These are phyloP conservation scores for Galemys pyrenaicus DNA, from an alignment of 2,113 vertebrate genomes.

Conservation along the genomic window DNA sequence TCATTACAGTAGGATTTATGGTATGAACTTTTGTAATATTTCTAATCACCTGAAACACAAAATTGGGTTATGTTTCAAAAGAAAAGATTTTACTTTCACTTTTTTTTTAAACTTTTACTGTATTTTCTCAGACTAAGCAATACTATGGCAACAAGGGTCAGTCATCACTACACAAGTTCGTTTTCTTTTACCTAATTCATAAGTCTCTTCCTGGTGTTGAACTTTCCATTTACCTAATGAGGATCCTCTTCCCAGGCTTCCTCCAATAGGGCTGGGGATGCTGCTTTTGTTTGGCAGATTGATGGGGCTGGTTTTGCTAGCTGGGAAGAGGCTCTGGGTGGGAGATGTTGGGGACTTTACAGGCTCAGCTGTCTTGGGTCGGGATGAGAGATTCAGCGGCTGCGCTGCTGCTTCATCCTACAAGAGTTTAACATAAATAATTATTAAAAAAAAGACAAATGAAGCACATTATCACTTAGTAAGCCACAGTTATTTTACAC, in stretches of 20 bases:
- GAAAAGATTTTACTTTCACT: not conserved
- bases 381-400: constrained; percentile 97
- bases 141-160: not conserved
- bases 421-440: constrained; percentile 86
- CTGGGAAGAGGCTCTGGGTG: constrained; percentile 93
- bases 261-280: constrained; percentile 93
- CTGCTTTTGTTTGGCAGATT: constrained; percentile 92
- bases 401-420: constrained; percentile 98
- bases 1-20: not conserved
- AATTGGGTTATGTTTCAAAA: not conserved
- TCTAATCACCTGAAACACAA: constrained; percentile 1
- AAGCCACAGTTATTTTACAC: constrained; percentile 87
- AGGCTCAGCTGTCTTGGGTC: constrained; percentile 96
- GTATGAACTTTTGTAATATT: constrained; percentile 22
- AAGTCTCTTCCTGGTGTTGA: constrained; percentile 55
- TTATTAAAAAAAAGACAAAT: constrained; percentile 89
- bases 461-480: constrained; percentile 85
- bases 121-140: not conserved
- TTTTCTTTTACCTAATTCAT: constrained; percentile 67
- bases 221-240: constrained; percentile 92
- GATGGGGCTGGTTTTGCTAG: constrained; percentile 95
- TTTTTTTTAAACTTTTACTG: not conserved
- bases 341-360: constrained; percentile 96
- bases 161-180: not conserved
- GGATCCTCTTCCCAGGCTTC: constrained; percentile 92